Base-by-base conservation (phyloP, 2,888 invertebrate genomes). In the Pammene fasciana region DNA sequence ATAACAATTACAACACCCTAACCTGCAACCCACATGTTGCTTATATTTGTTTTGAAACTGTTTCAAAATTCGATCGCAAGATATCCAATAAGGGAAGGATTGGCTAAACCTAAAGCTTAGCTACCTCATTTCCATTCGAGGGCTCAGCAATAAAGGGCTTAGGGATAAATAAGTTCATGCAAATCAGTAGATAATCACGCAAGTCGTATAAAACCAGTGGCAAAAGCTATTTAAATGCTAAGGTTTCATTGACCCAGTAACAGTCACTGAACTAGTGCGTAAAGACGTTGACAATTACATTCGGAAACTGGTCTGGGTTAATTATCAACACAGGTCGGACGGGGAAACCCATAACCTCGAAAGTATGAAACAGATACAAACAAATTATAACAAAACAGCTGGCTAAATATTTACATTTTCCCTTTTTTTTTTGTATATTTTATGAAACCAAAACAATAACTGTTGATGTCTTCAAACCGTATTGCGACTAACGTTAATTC, bases 11-110 rank as follows among this genome's bases (percentile, higher is more conserved):
- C 68, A 59, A 68, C 57, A 65, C 57, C 55, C 26, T 36, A 57
- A 65, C 64, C 68, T 68, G 57, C 64, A 68, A 68, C 68, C 68
- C 68, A 68, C 68, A 61, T 67, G 64, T 64, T 38, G 36, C 64
- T 62, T n/a, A 52, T 67, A 52, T 67, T 56, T 68, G 54, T 61
- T 68, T 65, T 59, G 64, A 68, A 68, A 68, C 57, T 18, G 18
- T 68, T 57, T 43, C 64, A 68, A 68, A 57, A 68, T 45, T 59
- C 36, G 38, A 57, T 64, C 52, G 52, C 16, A 45, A 50, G 52
- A 64, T 62, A 57, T 57, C 68, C 68, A 64, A 68, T 50, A 68
- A 64, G 62, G 68, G 38, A 64, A 45, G 64, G 68, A 68, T 68
- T 68, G 62, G 34, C 50, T 50, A 68, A 62, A 59, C 64, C 48